Evolutionary conservation across 2,113 vertebrate genomes (phyloP), one percentile per base, ranked within the genome.

Genomic region (Psilopsiagon aurifrons): DNA sequence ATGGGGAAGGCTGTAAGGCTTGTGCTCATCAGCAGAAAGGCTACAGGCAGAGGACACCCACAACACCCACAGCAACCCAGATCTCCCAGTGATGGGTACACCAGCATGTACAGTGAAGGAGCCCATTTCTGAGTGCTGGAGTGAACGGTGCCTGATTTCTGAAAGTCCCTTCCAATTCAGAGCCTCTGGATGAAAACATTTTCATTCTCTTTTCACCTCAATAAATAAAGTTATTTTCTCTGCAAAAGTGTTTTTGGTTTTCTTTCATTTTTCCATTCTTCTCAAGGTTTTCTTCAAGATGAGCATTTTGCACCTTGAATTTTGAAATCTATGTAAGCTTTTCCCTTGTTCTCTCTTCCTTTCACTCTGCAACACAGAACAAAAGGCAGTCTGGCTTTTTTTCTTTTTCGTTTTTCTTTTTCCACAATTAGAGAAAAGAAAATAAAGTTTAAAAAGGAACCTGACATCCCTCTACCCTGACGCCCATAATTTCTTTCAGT

Each of bases 31-130:
- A 25, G 55, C 41, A 29, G 51, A 35, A 88, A 59, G 37, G 39
- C 27, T 37, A 10, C 51, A 37, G 22, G 28, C 0, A 0, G 18
- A 52, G 68, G 19, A 13, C 3, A 7, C 17, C 37, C 3, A 2
- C 47, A 44, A 12, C 1, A 1, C 18, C 49, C 10, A 0, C 1
- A 4, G 44, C 37, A 7, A 2, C 39, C 55, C 54, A 9, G 22
- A 6, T 79, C 37, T 73, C 22, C 43, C 57, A 6, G 19, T 6
- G 25, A 11, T 1, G 22, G 59, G 13, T 2, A n/a, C 66, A 27
- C 49, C 2, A 1, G 17, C 19, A 8, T 0, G 0, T 17, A 23
- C 2, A 0, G 12, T 10, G 17, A 10, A 67, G 43, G 49, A 78
- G 29, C 13, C 23, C 43, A 3, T 15, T 29, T 10, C 17, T 4